Evolutionary conservation across 2,888 invertebrate genomes (phyloP), one percentile per base, ranked within the genome.

Genomic region (Andrena praecox): DNA sequence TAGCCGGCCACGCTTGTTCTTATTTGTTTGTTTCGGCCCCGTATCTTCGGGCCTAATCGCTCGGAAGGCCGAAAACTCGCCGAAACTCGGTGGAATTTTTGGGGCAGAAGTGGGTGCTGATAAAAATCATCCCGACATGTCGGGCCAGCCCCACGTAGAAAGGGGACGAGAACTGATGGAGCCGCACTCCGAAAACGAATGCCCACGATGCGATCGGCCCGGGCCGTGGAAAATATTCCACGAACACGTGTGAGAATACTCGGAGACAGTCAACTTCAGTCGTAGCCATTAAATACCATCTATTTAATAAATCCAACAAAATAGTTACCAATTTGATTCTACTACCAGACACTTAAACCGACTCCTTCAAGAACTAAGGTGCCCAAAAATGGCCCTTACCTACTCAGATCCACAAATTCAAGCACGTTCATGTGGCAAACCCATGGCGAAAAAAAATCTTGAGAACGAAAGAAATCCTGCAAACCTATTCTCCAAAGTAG

Each of bases 41-140:
- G 88, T 93, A 93, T 93, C 93, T 92, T 77, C 86, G 77, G 85
- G 84, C 84, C 92, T 92, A 92, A 93, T 93, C 93, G 92, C 82
- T 80, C 81, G 80, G 75, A 75, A 75, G 56, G 10, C 87, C 89
- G 91, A 90, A 89, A 89, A 88, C 88, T 88, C 84, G 89, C 87
- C 84, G 90, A 91, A 90, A 91, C 89, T 88, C 89, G 85, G 71
- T 85, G 91, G 92, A 93, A 93, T 93, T 93, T 92, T 92, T 88
- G 80, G 88, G 86, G 87, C 89, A 89, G 87, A 89, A 90, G 89
- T 80, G 91, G 85, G 91, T 90, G 92, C 90, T 90, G 93, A 92
- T 93, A 91, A 89, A 90, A 89, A 80, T 86, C 89, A 29, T 62
- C 74, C 60, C 42, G 59, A 33, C 73, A 67, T 63, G 72, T 56